These are phyloP conservation scores for Toxotes chatareus DNA, from an alignment of 2,113 vertebrate genomes.

Conservation along the genomic window DNA sequence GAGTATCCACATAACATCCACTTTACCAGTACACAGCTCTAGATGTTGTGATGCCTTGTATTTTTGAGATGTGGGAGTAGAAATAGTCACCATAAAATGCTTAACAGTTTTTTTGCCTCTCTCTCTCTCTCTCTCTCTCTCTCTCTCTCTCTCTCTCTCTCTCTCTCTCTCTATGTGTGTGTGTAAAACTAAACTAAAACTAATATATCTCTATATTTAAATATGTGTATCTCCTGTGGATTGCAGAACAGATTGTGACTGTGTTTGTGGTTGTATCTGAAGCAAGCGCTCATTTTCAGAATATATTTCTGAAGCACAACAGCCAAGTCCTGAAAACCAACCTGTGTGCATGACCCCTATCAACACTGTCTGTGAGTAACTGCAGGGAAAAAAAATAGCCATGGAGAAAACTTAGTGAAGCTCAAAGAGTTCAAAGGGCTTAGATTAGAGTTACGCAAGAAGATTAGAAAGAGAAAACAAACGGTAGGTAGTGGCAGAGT, in stretches of 20 bases:
- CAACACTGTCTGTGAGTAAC: constrained; percentile 33
- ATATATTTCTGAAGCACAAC: constrained; percentile 16
- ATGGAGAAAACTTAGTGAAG: constrained; percentile 48
- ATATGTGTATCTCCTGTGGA: background rate
- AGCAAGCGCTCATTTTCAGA: constrained; percentile 11
- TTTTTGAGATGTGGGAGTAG: background rate
- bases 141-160: too few species aligned
- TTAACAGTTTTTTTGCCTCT: too few species aligned
- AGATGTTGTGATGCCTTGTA: background rate
- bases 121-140: too few species aligned
- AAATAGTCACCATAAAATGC: background rate
- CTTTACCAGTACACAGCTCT: background rate
- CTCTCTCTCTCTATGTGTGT: too few species aligned
- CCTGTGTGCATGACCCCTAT: constrained; percentile 38
- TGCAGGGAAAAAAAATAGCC: constrained; percentile 3
- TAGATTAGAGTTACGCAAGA: constrained; percentile 52
- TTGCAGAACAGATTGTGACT: background rate
- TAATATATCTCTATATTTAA: too few species aligned
- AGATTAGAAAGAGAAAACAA: constrained; percentile 72
- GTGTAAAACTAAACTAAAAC: too few species aligned
- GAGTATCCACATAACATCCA: background rate
- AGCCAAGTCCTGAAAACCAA: constrained; percentile 1
- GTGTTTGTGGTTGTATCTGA: background rate
- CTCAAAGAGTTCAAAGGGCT: constrained; percentile 62
- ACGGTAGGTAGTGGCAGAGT: constrained; percentile 37